A percentile compares a stretch with the other conserved stretches of the same genome.
phyloP scores from a whole-genome alignment of 1,140 invertebrate species.

The Metaphire vulgaris region DNA sequence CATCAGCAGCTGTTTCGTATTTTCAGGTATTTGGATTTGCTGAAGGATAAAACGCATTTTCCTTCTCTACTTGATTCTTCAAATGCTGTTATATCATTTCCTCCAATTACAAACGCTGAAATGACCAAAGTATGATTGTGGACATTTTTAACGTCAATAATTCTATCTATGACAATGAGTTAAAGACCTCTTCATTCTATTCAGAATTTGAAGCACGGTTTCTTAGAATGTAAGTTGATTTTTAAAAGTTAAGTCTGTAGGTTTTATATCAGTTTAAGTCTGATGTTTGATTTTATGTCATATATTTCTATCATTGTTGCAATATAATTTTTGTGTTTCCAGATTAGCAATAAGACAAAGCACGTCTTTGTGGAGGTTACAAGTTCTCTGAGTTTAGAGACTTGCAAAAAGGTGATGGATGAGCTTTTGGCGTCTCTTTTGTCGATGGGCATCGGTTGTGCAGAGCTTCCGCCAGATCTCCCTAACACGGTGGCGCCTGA shows the following conservation, averaged over 20 bases:
- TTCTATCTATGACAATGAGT: too few relatives aligned
- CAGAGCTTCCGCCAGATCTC: constrained; percentile 16
- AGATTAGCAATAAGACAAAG: constrained; percentile 57
- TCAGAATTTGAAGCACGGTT: too few relatives aligned
- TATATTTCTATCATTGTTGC: too few relatives aligned
- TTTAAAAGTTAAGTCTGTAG: too few relatives aligned
- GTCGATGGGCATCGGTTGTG: constrained; percentile 47
- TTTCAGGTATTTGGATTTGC: constrained; percentile 62
- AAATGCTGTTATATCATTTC: constrained; percentile 67
- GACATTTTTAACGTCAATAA: too few relatives aligned
- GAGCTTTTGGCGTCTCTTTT: constrained; percentile 61
- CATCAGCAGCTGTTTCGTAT: background rate
- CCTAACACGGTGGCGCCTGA: constrained; percentile 36
- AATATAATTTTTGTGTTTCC: too few relatives aligned
- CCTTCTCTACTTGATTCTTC: constrained; percentile 63
- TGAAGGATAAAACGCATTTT: constrained; percentile 67
- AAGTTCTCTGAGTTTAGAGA: constrained; percentile 59
- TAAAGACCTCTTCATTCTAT: too few relatives aligned
- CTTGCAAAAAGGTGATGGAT: constrained; percentile 66
- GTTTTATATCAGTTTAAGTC: too few relatives aligned
- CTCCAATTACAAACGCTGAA: constrained; percentile 75
- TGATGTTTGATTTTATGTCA: constrained; percentile 8
- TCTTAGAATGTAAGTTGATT: too few relatives aligned
- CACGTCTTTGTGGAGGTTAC: constrained; percentile 72
- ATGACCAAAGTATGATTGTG: constrained; percentile 65